Conservation (phyloP, 2,888 invertebrate genomes). For the Phytoseiulus persimilis region DNA sequence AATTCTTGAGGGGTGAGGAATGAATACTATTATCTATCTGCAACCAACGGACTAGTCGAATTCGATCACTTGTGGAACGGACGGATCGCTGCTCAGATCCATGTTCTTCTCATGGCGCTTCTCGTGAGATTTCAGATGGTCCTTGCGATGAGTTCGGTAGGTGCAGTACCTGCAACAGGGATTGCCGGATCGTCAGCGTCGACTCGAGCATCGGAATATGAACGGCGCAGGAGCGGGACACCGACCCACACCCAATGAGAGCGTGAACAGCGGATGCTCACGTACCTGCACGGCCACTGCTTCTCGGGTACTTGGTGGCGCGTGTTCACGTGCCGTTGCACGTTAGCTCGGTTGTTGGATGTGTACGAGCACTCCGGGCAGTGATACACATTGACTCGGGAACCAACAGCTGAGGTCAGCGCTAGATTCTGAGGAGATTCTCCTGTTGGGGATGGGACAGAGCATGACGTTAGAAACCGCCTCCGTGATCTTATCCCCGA, state of each 20-base stretch:
- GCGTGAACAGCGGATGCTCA: neutral
- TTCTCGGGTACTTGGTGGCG: conserved; percentile 31
- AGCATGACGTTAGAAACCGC: neutral
- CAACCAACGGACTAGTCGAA: conserved; percentile 19
- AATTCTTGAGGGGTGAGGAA: neutral
- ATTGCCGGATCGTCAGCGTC: too few relatives aligned
- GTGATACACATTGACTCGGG: conserved; percentile 25
- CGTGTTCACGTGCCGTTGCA: conserved; percentile 35
- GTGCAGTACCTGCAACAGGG: conserved; percentile 24
- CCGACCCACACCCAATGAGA: neutral
- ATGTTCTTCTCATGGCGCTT: conserved; percentile 36
- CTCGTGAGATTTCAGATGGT: conserved; percentile 28
- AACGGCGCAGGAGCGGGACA: neutral
- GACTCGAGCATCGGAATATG: too few relatives aligned
- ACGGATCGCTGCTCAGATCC: conserved; percentile 30
- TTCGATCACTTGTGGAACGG: conserved; percentile 30
- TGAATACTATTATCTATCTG: neutral
- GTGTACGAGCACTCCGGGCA: conserved; percentile 35
- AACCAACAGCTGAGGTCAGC: conserved; percentile 22
- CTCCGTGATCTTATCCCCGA: too few relatives aligned
- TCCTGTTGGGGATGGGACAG: neutral
- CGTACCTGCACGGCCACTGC: conserved; percentile 32
- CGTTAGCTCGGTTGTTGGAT: conserved; percentile 36
- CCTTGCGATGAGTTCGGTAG: conserved; percentile 32
- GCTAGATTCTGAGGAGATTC: conserved; percentile 34